Conservation (phyloP, 2,888 invertebrate genomes). For the Slavum lentiscoides region DNA sequence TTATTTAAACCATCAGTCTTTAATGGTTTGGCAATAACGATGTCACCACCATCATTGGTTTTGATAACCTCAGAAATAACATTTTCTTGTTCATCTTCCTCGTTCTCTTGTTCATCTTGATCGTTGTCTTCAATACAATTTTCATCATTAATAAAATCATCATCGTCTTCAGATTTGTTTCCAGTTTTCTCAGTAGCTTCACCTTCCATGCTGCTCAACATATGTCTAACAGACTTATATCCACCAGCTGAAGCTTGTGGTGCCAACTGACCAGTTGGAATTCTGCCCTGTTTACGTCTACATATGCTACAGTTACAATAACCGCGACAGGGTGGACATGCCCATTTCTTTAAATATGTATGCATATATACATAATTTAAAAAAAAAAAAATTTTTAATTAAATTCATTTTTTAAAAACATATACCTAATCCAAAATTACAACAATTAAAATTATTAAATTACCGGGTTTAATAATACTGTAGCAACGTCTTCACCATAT, state of each 20-base stretch:
- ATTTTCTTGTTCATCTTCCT: background rate
- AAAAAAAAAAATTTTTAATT: background rate
- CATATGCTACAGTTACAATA: slow-evolving; percentile 45
- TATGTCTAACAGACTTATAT: slow-evolving; percentile 31
- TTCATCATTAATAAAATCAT: slow-evolving; percentile 6
- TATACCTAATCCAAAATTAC: no score
- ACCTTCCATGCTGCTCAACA: slow-evolving; percentile 14
- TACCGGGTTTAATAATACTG: slow-evolving; percentile 16
- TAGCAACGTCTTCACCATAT: slow-evolving; percentile 44
- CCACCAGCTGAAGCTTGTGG: background rate
- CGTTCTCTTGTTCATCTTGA: background rate
- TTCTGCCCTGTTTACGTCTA: slow-evolving; percentile 25
- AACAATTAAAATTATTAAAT: background rate
- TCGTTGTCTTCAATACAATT: background rate
- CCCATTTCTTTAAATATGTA: slow-evolving; percentile 35
- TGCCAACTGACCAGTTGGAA: slow-evolving; percentile 33
- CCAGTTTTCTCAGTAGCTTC: background rate
- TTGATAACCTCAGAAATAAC: background rate
- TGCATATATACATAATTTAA: no score
- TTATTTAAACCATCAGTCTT: no score
- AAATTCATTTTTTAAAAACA: no score
- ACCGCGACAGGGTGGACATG: slow-evolving; percentile 35
- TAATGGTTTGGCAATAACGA: no score
- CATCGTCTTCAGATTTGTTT: background rate
- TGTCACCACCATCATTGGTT: background rate